phyloP scores from a whole-genome alignment of 2,113 vertebrate genomes.

The Trogon surrucura region DNA sequence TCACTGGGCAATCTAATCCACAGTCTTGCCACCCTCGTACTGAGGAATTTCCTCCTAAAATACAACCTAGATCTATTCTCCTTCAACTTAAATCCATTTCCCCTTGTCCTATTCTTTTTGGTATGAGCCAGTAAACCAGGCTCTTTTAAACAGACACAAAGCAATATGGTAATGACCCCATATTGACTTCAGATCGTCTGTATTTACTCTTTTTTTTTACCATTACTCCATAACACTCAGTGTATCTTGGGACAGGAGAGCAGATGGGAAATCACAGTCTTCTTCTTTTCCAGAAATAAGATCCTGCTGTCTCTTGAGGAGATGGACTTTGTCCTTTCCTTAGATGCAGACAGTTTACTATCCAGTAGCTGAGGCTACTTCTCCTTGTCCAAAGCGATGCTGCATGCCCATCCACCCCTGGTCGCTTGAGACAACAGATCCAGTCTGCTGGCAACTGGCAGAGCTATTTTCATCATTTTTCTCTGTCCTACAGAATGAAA shows the following conservation, averaged over 20 bases:
- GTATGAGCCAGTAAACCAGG: not conserved
- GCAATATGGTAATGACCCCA: not conserved
- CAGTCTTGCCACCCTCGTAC: no score
- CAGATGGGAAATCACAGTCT: not conserved
- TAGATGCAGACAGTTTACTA: not conserved
- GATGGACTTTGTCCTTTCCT: not conserved
- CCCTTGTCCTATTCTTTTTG: no score
- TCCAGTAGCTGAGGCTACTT: not conserved
- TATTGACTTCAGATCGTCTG: not conserved
- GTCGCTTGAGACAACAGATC: not conserved
- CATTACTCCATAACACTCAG: not conserved
- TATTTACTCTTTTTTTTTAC: not conserved
- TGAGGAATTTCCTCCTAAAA: no score
- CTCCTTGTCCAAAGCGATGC: not conserved
- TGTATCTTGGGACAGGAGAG: not conserved
- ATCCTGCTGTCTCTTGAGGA: not conserved
- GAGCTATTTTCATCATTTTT: not conserved
- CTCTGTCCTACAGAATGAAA: not conserved
- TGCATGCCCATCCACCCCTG: not conserved
- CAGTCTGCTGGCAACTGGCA: not conserved
- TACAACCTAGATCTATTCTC: no score
- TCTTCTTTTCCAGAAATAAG: not conserved
- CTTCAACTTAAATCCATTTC: no score
- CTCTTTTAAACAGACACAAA: not conserved
- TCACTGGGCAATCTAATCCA: no score